These are phyloP conservation scores for Haplotaxodon microlepis DNA, from an alignment of 2,113 vertebrate genomes.

Conservation along the genomic window DNA sequence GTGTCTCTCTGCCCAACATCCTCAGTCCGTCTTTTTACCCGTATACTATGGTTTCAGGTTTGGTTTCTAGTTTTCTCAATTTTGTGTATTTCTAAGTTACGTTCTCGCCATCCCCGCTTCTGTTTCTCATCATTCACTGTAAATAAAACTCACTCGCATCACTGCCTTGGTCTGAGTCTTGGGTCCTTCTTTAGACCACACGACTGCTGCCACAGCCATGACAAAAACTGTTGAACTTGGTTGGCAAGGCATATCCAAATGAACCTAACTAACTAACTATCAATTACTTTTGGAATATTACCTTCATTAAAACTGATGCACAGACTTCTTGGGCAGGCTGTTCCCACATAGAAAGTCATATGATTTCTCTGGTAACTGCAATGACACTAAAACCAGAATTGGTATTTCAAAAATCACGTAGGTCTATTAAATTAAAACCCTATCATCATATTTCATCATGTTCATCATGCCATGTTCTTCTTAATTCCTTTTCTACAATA, in stretches of 20 bases:
- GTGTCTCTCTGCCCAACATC: not conserved
- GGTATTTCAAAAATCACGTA: not conserved
- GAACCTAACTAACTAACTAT: not conserved
- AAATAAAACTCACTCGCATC: not conserved
- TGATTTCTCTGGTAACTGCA: not conserved
- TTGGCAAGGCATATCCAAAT: not conserved
- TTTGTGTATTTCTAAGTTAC: not conserved
- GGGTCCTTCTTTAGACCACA: not conserved
- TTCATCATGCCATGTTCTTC: not conserved
- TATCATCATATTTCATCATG: not conserved
- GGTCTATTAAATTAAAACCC: not conserved
- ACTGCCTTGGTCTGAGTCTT: not conserved
- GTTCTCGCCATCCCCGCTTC: accelerated
- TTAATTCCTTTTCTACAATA: not conserved
- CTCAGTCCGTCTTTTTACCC: not conserved
- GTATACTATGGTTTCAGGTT: accelerated
- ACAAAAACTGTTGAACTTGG: not conserved
- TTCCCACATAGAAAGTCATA: not conserved
- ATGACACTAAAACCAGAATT: not conserved
- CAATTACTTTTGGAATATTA: not conserved
- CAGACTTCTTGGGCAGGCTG: not conserved
- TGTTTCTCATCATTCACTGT: not conserved
- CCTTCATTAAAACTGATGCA: not conserved
- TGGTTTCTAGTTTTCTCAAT: not conserved
- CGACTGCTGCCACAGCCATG: not conserved